Evolutionary conservation across 2,888 invertebrate genomes (phyloP).

Genomic region (Watsonalla binaria): DNA sequence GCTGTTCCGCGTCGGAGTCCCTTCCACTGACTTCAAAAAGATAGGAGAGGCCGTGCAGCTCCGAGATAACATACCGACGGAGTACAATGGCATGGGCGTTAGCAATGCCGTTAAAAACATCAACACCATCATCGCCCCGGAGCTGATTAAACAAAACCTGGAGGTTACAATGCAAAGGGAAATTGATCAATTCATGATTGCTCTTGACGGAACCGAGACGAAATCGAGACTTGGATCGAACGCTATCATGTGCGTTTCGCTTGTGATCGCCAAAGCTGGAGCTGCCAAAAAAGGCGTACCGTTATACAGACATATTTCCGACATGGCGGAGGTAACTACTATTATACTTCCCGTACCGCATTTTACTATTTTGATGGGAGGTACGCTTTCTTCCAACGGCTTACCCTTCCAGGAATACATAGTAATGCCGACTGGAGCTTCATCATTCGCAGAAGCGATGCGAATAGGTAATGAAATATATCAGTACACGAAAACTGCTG

Average conservation of each 20-base stretch:
- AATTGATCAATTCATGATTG: constrained; percentile 91
- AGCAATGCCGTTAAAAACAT: constrained; percentile 93
- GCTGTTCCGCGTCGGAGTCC: constrained; percentile 95
- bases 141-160: constrained; percentile 86
- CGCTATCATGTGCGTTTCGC: constrained; percentile 96
- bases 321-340: constrained; percentile 92
- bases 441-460: constrained; percentile 96
- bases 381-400: constrained; percentile 97
- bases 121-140: constrained; percentile 88
- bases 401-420: constrained; percentile 97
- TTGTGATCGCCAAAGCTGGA: constrained; percentile 97
- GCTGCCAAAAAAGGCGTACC: constrained; percentile 95
- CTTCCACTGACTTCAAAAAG: constrained; percentile 96
- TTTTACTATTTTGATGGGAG: constrained; percentile 98
- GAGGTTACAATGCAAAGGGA: constrained; percentile 94
- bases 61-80: constrained; percentile 90
- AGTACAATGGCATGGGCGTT: constrained; percentile 96
- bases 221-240: constrained; percentile 97
- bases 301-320: constrained; percentile 94
- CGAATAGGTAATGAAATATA: constrained; percentile 97
- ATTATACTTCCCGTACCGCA: constrained; percentile 98
- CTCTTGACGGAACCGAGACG: constrained; percentile 97
- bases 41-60: constrained; percentile 96
- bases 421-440: constrained; percentile 94
- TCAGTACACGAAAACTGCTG: constrained; percentile 93